These are phyloP conservation scores for Girardinus metallicus DNA, from an alignment of 2,797 vertebrate species.

Conservation along the genomic window DNA sequence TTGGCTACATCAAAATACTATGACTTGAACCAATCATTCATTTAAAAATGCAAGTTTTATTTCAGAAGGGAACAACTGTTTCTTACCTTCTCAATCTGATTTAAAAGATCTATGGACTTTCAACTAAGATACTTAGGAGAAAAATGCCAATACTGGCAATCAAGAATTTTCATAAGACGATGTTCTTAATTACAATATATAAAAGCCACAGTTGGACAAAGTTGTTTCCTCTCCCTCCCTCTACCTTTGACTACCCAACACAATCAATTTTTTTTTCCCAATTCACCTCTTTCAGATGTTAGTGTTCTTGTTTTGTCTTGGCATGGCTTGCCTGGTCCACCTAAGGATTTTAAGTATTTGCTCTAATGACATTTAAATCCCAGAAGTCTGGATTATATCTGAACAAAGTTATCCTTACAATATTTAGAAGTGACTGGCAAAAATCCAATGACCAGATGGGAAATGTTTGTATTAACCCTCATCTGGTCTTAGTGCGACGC, in stretches of 20 bases:
- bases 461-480: neutral
- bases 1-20: neutral
- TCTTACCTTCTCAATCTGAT: neutral
- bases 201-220: neutral
- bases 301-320: neutral
- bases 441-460: neutral
- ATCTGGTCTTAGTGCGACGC: no score
- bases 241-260: neutral
- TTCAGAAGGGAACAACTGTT: neutral
- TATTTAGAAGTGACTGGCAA: neutral
- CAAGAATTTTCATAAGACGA: neutral
- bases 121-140: neutral
- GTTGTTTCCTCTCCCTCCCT: neutral
- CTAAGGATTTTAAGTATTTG: neutral
- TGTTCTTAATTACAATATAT: neutral
- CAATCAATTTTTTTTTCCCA: neutral
- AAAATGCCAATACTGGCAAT: neutral
- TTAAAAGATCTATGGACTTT: neutral
- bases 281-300: neutral
- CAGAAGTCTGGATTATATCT: neutral
- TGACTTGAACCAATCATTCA: neutral
- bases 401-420: neutral
- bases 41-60: neutral
- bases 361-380: neutral
- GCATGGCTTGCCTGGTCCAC: neutral